Percentiles rank a stretch among this genome's conserved stretches.
Evolutionary conservation across 1,140 invertebrate genomes (phyloP).

Genomic region (Drosophila willistoni): DNA sequence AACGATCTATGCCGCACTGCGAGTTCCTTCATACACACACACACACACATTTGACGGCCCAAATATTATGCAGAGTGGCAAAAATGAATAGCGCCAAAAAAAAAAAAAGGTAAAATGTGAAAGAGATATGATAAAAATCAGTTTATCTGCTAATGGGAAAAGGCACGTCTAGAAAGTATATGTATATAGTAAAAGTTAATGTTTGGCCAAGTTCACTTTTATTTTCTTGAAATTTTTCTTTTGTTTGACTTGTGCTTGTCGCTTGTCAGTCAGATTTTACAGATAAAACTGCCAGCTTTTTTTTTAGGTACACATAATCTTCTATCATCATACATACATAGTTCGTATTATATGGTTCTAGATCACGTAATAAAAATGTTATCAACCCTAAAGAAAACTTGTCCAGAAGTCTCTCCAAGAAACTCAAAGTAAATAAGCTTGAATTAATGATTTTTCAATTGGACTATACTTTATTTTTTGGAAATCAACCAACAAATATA

Average conservation of each 20-base stretch:
- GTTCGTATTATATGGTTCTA: not conserved
- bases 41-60: not conserved
- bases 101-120: not conserved
- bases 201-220: conserved; percentile 21
- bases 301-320: not conserved
- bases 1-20: conserved; percentile 47
- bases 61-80: conserved; percentile 26
- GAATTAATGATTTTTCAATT: no score
- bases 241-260: not conserved
- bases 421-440: no score
- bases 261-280: conserved; percentile 1
- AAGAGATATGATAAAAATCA: conserved; percentile 5
- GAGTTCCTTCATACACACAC: conserved; percentile 1
- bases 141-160: conserved; percentile 11
- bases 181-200: not conserved
- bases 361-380: not conserved
- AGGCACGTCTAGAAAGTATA: conserved; percentile 10
- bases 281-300: not conserved
- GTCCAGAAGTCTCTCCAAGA: no score
- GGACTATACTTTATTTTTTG: no score
- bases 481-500: no score
- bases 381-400: not conserved
- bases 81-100: not conserved
- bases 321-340: not conserved
- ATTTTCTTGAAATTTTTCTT: conserved; percentile 6